A percentile compares a stretch with the other conserved stretches of the same genome.
Conservation (phyloP, 1,140 invertebrate species). For the Plutomurus gul region DNA sequence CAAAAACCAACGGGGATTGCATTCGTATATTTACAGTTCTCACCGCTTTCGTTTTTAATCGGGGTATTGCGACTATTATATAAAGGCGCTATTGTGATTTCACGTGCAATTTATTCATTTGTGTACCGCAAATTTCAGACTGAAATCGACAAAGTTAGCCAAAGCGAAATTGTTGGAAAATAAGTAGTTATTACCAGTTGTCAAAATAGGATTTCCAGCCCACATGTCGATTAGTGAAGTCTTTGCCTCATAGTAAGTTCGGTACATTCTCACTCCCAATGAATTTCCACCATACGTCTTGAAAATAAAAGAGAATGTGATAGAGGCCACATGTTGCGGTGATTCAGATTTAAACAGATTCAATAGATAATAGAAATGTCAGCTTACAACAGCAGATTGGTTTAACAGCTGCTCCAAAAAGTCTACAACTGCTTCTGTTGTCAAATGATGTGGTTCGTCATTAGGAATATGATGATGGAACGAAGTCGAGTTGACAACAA, state of each 20-base stretch:
- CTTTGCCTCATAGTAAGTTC: slow-evolving; percentile 76
- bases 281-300: slow-evolving; percentile 82
- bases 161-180: too few species aligned
- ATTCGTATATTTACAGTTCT: too few species aligned
- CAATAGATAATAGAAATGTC: neutral
- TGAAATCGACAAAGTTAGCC: too few species aligned
- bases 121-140: too few species aligned
- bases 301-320: neutral
- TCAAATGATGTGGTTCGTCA: slow-evolving; percentile 77
- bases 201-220: slow-evolving; percentile 60
- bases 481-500: slow-evolving; percentile 87
- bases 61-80: too few species aligned
- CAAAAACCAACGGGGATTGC: too few species aligned
- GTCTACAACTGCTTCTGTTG: slow-evolving; percentile 72
- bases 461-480: slow-evolving; percentile 88
- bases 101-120: too few species aligned
- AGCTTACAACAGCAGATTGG: slow-evolving; percentile 54
- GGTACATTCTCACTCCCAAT: slow-evolving; percentile 70
- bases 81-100: too few species aligned
- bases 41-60: too few species aligned
- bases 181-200: too few species aligned
- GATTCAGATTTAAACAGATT: neutral
- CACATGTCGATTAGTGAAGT: slow-evolving; percentile 80
- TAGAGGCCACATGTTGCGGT: neutral
- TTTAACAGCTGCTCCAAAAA: slow-evolving; percentile 56